Evolutionary conservation across 2,797 vertebrate species (phyloP).

Genomic region (Pristis pectinata): DNA sequence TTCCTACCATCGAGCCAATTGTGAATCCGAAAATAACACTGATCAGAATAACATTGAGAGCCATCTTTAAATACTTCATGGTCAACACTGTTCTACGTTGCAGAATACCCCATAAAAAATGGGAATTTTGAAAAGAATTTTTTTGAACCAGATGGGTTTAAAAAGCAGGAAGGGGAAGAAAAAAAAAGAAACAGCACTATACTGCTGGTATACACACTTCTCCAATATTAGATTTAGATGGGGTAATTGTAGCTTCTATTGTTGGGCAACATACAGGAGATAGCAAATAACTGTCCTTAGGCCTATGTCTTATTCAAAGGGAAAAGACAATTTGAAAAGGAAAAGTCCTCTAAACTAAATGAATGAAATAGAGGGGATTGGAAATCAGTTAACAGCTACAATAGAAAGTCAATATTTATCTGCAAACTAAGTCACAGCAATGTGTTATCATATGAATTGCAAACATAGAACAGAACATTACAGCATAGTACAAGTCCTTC

Average conservation of each 20-base stretch:
- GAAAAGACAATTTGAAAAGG: background rate
- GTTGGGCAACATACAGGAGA: background rate
- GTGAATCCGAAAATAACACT: too few relatives aligned
- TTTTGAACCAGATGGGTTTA: background rate
- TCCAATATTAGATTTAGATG: background rate
- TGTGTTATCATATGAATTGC: background rate
- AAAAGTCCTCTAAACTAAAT: background rate
- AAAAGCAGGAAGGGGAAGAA: background rate
- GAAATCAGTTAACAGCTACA: background rate
- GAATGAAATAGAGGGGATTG: background rate
- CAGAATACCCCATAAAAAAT: background rate
- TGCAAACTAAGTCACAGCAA: background rate
- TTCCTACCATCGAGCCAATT: too few relatives aligned
- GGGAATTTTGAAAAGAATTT: background rate
- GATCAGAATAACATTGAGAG: background rate
- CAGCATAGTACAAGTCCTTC: too few relatives aligned
- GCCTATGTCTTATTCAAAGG: background rate
- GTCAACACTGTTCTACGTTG: background rate
- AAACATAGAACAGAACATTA: background rate
- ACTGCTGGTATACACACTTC: background rate
- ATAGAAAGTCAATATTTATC: background rate
- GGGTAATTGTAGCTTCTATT: background rate
- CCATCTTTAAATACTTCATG: background rate
- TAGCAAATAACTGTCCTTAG: background rate
- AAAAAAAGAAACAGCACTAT: background rate